A percentile compares a stretch with the other conserved stretches of the same genome.
Evolutionary conservation across 2,797 vertebrate genomes (phyloP).

Genomic region (Uromys caudimaculatus): DNA sequence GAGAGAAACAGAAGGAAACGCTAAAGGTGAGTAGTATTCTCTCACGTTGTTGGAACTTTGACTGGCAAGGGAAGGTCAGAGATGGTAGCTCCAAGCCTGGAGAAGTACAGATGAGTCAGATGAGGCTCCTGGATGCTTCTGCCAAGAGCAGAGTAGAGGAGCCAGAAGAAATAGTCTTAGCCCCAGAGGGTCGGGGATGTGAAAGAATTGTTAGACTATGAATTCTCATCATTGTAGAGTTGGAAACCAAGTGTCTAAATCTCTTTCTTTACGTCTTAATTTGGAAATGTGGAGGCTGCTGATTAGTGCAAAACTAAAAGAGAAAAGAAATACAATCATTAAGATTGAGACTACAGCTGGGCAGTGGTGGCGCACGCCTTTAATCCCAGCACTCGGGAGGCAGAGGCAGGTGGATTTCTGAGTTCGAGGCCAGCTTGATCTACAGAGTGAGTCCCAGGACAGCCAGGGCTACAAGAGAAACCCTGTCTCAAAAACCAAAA

Average conservation of each 20-base stretch:
- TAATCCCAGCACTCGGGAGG: not conserved
- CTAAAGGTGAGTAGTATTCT: not conserved
- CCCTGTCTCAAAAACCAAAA: not conserved
- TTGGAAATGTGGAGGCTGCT: not conserved
- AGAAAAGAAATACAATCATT: not conserved
- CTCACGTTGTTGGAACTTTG: not conserved
- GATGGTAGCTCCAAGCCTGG: not conserved
- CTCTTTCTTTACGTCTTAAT: constrained; percentile 24
- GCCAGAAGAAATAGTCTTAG: not conserved
- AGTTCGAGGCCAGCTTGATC: not conserved
- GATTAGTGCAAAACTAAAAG: constrained; percentile 22
- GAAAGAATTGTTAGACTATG: not conserved
- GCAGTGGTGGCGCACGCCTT: not conserved
- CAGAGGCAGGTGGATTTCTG: not conserved
- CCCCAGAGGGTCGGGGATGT: not conserved
- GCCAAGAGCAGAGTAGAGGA: constrained; percentile 8
- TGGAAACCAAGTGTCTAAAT: not conserved
- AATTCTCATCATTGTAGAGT: not conserved
- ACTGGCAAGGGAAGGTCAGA: not conserved
- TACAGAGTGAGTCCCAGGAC: not conserved
- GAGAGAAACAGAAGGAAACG: not conserved
- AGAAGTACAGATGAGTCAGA: not conserved
- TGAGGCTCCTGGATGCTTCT: not conserved
- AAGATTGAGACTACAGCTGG: not conserved
- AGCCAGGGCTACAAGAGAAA: not conserved